Base-by-base conservation (phyloP, 1,140 invertebrate genomes). In the Cotesia typhae region DNA sequence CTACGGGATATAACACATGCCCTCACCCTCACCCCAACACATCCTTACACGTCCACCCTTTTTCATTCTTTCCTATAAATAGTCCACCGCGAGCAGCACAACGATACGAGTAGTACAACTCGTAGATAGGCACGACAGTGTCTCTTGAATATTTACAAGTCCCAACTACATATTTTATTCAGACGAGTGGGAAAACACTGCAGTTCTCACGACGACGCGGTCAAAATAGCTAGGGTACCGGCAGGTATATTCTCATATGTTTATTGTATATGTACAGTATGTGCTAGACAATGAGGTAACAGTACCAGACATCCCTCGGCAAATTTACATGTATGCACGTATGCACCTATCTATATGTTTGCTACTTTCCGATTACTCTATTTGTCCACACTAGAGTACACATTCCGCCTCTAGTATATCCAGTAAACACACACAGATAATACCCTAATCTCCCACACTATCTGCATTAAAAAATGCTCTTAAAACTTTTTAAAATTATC, bases 81-180 rank as follows among this genome's bases (percentile, higher is more conserved):
- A 47, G 41, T 47, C 35, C 53, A 14, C 35, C 61, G 10, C 51
- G 47, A 37, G 41, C 10, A 47, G 41, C 10, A 47, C 41, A 47
- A 7, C 17, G 5, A n/a, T 65, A 65, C 37, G 41, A 20, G 35
- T 7, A 35, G 17, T 71, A 37, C 28, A 17, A 28, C 1, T 9
- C 47, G 59, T 55, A 67, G 74, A 72, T 78, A 75, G 63, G 51
- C n/a, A 38, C 67, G 63, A 14, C 52, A 63, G 74, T 78, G 75
- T 77, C 76, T 77, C 68, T 69, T 81, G 80, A 82, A 82, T 82
- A 82, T 82, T 82, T 82, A 82, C 14, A 79, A 74, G 76, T 74
- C 64, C 74, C 73, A 59, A 60, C 66, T 70, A 78, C 77, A 80
- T 82, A 82, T 82, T 82, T 82, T 82, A 82, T 82, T 81, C 79